phyloP scores from a whole-genome alignment of 1,140 invertebrate genomes.

The Drosophila santomea region DNA sequence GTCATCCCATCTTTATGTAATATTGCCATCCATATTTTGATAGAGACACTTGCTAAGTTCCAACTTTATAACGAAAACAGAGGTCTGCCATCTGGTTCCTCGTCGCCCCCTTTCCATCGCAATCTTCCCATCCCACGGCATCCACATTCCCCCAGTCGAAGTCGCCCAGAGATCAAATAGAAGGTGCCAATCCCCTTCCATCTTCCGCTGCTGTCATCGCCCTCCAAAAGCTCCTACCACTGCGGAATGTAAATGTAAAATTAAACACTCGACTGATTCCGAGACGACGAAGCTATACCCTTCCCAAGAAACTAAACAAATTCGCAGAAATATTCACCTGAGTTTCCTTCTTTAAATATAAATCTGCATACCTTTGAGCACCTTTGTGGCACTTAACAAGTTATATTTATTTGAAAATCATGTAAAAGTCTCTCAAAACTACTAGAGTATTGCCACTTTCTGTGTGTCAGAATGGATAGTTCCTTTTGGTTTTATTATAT shows the following conservation, averaged over 20 bases:
- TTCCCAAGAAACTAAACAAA: no score
- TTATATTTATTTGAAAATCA: no score
- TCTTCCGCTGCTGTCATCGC: slow-evolving; percentile 42
- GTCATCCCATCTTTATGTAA: neutral
- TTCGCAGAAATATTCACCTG: no score
- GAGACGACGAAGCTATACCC: slow-evolving; percentile 9
- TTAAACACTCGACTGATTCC: slow-evolving; percentile 57
- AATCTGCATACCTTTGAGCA: no score
- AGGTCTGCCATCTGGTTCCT: slow-evolving; percentile 11
- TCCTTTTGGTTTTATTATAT: slow-evolving; percentile 45
- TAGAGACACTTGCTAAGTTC: no score
- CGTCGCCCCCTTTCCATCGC: neutral
- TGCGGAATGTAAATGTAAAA: slow-evolving; percentile 74
- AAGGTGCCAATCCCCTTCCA: slow-evolving; percentile 32
- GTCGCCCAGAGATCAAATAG: slow-evolving; percentile 39
- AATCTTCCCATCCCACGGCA: slow-evolving; percentile 12
- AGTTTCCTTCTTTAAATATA: no score
- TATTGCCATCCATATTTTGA: no score
- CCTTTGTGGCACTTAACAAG: no score
- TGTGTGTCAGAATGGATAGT: slow-evolving; percentile 12
- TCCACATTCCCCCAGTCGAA: slow-evolving; percentile 8
- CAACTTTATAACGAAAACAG: slow-evolving; percentile 17
- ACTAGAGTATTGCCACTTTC: slow-evolving; percentile 17
- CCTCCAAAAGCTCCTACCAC: slow-evolving; percentile 15
- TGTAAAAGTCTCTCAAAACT: no score